A percentile compares a stretch with the other conserved stretches of the same genome.
Conservation (phyloP, 2,797 vertebrate genomes). For the Silurus lanzhouensis region DNA sequence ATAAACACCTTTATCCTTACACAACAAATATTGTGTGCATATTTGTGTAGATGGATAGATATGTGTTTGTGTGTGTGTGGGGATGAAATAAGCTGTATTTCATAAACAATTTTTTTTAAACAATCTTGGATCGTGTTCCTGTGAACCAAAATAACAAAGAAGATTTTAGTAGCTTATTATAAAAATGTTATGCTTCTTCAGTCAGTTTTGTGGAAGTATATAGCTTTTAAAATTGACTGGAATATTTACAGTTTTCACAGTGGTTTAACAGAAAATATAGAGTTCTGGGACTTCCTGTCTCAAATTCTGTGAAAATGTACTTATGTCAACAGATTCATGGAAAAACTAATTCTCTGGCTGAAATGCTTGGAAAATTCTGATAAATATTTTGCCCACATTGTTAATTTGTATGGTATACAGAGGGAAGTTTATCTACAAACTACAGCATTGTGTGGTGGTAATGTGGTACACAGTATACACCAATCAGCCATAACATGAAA, state of each 20-base stretch:
- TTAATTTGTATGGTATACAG: slow-evolving; percentile 14
- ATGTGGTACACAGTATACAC: background rate
- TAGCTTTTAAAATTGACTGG: background rate
- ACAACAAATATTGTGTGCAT: too few species aligned
- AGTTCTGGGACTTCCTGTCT: background rate
- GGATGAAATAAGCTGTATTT: background rate
- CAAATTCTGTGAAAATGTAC: background rate
- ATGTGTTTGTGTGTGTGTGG: too few species aligned
- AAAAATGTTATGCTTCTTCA: background rate
- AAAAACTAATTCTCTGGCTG: background rate
- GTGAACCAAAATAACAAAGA: background rate
- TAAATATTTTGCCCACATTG: slow-evolving; percentile 13
- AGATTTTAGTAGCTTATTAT: background rate
- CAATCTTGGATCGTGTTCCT: background rate
- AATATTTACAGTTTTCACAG: background rate
- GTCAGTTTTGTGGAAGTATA: background rate
- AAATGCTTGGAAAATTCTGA: slow-evolving; percentile 17
- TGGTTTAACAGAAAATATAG: background rate
- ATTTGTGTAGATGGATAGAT: too few species aligned
- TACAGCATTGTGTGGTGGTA: background rate
- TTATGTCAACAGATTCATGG: background rate
- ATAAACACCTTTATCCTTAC: too few species aligned
- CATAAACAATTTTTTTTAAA: background rate
- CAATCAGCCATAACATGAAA: too few species aligned
- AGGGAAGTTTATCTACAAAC: slow-evolving; percentile 11